Conservation (phyloP, 2,888 invertebrate genomes). For the Abscondita cerata region DNA sequence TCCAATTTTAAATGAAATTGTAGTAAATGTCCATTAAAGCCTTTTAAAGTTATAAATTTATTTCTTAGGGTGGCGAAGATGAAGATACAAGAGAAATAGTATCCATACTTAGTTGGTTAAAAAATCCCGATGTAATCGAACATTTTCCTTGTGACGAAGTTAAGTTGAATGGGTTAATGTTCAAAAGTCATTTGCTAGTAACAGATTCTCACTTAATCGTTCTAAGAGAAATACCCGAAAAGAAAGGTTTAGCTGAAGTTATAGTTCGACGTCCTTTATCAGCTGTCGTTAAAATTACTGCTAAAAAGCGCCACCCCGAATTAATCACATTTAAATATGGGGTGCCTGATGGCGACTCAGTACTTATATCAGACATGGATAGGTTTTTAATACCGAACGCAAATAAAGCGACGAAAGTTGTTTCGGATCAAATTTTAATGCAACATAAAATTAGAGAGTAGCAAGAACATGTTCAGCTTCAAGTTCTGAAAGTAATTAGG, state of each 20-base stretch:
- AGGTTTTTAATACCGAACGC: conserved; percentile 92
- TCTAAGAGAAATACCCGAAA: conserved; percentile 78
- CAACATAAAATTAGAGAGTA: conserved; percentile 59
- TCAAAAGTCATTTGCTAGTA: conserved; percentile 86
- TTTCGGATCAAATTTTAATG: conserved; percentile 87
- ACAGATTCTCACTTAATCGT: conserved; percentile 87
- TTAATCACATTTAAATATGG: conserved; percentile 98
- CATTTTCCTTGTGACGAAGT: conserved; percentile 94
- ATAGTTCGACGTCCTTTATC: conserved; percentile 88
- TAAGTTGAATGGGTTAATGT: conserved; percentile 86
- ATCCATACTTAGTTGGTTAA: conserved; percentile 79
- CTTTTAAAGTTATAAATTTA: not conserved
- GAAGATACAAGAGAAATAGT: conserved; percentile 81
- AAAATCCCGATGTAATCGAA: conserved; percentile 83
- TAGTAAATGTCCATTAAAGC: conserved; percentile 31
- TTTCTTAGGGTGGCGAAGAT: conserved; percentile 49
- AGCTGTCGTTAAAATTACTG: conserved; percentile 95
- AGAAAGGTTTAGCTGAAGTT: conserved; percentile 82
- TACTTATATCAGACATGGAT: conserved; percentile 89
- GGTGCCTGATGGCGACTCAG: conserved; percentile 78
- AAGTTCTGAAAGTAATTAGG: not conserved
- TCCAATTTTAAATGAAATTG: conserved; percentile 21
- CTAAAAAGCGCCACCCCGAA: conserved; percentile 93
- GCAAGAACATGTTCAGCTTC: not conserved
- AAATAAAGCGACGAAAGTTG: conserved; percentile 85